Conservation (phyloP, 53 echinoderm and acorn worm genomes). For the Holothuria scabra region DNA sequence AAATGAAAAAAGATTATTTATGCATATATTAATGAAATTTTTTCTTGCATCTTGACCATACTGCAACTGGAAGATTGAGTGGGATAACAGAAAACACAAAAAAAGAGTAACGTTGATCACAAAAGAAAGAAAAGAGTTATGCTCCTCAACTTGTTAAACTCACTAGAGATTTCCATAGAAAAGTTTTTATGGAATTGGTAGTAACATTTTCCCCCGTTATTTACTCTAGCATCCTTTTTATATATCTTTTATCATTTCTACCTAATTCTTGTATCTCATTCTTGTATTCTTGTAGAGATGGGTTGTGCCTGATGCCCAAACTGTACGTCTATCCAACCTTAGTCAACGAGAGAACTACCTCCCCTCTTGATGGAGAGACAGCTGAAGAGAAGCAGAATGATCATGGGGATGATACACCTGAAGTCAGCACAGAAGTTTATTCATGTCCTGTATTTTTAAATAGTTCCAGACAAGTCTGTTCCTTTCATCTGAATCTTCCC, state of each 20-base stretch:
- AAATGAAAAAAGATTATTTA: no score
- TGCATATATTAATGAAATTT: no score
- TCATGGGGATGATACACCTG: neutral
- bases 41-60: no score
- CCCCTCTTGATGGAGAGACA: slow-evolving; percentile 19
- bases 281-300: slow-evolving; percentile 47
- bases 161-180: neutral
- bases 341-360: slow-evolving; percentile 22
- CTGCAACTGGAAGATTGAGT: no score
- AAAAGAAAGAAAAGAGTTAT: neutral
- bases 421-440: slow-evolving; percentile 37
- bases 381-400: slow-evolving; percentile 37
- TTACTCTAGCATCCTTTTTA: neutral
- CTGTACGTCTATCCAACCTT: slow-evolving; percentile 85
- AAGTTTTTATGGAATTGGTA: neutral
- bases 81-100: no score
- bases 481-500: slow-evolving; percentile 74
- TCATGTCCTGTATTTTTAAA: slow-evolving; percentile 89
- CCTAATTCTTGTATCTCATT: neutral
- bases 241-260: neutral
- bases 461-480: slow-evolving; percentile 79
- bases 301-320: slow-evolving; percentile 77
- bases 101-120: no score
- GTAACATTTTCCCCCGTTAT: neutral
- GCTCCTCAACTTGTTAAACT: no score